Percentiles rank a stretch among this genome's conserved stretches.
These are phyloP conservation scores for Progne subis DNA, from an alignment of 2,113 vertebrate genomes.

Conservation along the genomic window DNA sequence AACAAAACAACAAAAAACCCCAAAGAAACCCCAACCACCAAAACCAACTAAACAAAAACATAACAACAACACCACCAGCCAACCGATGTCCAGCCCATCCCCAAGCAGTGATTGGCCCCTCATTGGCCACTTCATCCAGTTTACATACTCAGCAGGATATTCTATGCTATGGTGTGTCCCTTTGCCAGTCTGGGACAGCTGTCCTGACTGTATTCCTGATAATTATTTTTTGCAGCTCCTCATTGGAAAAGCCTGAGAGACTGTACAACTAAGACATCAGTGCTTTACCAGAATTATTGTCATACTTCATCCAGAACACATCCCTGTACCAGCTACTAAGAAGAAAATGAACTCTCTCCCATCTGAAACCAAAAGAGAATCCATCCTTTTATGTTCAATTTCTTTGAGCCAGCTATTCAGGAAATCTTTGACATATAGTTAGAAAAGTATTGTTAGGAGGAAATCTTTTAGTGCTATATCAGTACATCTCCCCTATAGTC, in stretches of 20 bases:
- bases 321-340: background rate
- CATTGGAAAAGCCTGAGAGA: background rate
- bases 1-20: too few species aligned
- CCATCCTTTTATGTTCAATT: background rate
- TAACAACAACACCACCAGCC: accelerated
- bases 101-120: background rate
- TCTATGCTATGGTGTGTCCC: background rate
- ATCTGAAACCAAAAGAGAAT: background rate
- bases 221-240: background rate
- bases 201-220: background rate
- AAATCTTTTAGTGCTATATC: background rate
- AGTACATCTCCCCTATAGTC: background rate
- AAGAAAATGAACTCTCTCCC: background rate
- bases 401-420: background rate
- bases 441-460: background rate
- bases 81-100: too few species aligned
- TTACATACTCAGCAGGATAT: background rate
- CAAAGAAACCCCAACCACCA: too few species aligned
- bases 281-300: background rate
- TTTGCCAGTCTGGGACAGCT: background rate
- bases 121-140: background rate
- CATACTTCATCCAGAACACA: background rate
- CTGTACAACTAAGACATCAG: background rate
- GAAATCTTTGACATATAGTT: background rate
- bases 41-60: background rate